Evolutionary conservation across 2,113 vertebrate species (phyloP).

Genomic region (Pluvianellus socialis): DNA sequence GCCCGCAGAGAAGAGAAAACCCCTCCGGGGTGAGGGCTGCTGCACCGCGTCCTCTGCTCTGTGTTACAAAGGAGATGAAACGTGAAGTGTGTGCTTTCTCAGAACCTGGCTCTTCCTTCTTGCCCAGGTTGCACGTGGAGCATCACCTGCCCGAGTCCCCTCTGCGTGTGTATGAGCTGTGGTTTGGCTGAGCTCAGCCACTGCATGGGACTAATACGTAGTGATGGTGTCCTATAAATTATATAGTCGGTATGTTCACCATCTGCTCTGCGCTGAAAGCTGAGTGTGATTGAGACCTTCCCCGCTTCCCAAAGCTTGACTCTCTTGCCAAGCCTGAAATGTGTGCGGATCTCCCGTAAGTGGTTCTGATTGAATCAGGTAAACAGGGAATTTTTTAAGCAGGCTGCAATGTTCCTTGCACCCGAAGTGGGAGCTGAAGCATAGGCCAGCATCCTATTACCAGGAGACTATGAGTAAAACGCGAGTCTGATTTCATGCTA

Average conservation of each 20-base stretch:
- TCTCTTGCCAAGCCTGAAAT: slow-evolving; percentile 17
- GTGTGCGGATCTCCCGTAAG: neutral
- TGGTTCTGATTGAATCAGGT: slow-evolving; percentile 63
- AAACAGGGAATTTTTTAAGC: slow-evolving; percentile 40
- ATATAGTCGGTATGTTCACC: neutral
- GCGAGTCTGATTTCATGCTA: slow-evolving; percentile 33
- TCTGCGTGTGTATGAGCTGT: neutral
- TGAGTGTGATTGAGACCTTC: slow-evolving; percentile 49
- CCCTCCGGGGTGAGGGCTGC: neutral
- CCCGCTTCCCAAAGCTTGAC: slow-evolving; percentile 13
- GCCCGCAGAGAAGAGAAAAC: neutral
- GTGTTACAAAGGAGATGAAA: neutral
- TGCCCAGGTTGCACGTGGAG: neutral
- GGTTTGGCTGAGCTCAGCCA: neutral
- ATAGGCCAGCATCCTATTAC: neutral
- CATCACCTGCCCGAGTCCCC: neutral
- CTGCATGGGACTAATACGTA: slow-evolving; percentile 15
- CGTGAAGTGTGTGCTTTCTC: neutral
- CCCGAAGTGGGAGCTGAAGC: neutral
- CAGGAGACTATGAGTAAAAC: slow-evolving; percentile 32
- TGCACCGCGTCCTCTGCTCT: neutral
- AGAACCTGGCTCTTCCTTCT: neutral
- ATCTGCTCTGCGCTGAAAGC: slow-evolving; percentile 32
- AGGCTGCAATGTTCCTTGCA: slow-evolving; percentile 20
- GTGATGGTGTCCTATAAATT: slow-evolving; percentile 60